Evolutionary conservation across 2,888 invertebrate species (phyloP).

Genomic region (Neoaliturus tenellus): DNA sequence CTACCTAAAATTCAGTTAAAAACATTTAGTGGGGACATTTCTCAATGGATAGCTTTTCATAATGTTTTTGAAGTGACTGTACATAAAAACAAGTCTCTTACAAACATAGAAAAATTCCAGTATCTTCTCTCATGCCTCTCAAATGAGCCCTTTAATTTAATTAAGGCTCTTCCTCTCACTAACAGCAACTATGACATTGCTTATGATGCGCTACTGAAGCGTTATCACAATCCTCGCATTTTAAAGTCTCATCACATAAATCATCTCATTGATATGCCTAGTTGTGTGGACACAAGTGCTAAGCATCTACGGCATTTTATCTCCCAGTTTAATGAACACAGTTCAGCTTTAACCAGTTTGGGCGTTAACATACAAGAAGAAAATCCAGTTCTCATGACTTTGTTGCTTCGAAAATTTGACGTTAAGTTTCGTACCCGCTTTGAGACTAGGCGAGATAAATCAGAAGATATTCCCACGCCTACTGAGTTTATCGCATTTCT

Average conservation of each 20-base stretch:
- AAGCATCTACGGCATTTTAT: conserved; percentile 24
- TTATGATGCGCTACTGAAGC: not conserved
- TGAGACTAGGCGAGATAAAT: conserved; percentile 3
- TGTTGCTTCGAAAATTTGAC: conserved; percentile 30
- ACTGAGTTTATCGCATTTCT: conserved; percentile 22
- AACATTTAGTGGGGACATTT: too few relatives aligned
- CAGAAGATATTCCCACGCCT: conserved; percentile 14
- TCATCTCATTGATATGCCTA: too few relatives aligned
- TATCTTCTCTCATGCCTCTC: not conserved
- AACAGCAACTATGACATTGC: conserved; percentile 9
- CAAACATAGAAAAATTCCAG: too few relatives aligned
- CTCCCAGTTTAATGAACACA: too few relatives aligned
- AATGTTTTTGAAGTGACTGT: too few relatives aligned
- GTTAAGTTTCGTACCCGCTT: not conserved
- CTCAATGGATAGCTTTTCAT: too few relatives aligned
- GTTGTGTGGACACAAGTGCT: conserved; percentile 15
- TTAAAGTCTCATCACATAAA: not conserved
- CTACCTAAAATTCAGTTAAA: too few relatives aligned
- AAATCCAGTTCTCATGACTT: conserved; percentile 27
- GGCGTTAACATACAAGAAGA: not conserved
- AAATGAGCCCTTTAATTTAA: conserved; percentile 2
- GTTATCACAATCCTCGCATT: too few relatives aligned
- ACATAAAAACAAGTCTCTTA: not conserved
- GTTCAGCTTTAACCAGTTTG: not conserved
- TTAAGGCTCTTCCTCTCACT: conserved; percentile 7